Evolutionary conservation across 2,888 invertebrate genomes (phyloP), one percentile per base, ranked within the genome.

Genomic region (Leptinotarsa haldemani): DNA sequence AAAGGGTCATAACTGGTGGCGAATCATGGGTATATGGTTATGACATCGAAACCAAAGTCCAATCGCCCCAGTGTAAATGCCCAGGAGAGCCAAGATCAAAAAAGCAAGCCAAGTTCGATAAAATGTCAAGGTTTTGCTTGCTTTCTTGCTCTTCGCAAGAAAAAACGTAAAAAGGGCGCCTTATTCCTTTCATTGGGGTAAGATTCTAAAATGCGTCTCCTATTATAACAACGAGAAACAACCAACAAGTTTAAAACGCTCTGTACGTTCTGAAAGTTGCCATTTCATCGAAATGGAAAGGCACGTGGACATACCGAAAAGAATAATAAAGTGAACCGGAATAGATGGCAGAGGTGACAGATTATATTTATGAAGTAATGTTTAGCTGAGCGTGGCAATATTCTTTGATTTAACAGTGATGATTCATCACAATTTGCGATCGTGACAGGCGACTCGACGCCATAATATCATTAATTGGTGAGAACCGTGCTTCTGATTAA

Each of bases 361-460:
- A 78, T 79, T 68, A 79, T 80, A 81, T 81, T 81, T 80, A 79
- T 80, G 81, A 77, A 80, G 78, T 80, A 78, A 79, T 79, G 78
- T 81, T 79, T 76, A 78, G 79, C 78, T 75, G 75, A 79, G 79
- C 78, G 79, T 78, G 77, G 77, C 76, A 74, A 80, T 81, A 79
- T 81, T 81, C 80, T 83, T 83, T 83, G 83, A 84, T 84, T 83
- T 84, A 83, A 76, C 81, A 78, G 80, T 80, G 81, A 83, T 83
- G 83, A 84, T 84, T 84, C 82, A 83, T 85, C 84, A 83, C 82
- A 84, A 84, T 84, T 84, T 82, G 82, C 82, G 82, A 79, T 78
- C 82, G 81, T 83, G 84, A 83, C 84, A 83, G 82, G 75, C 77
- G 78, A 79, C 84, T 80, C 80, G 82, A 81, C 83, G 81, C 81